Evolutionary conservation across 2,888 invertebrate species (phyloP), one percentile per base, ranked within the genome.

Genomic region (Drosophila robusta): DNA sequence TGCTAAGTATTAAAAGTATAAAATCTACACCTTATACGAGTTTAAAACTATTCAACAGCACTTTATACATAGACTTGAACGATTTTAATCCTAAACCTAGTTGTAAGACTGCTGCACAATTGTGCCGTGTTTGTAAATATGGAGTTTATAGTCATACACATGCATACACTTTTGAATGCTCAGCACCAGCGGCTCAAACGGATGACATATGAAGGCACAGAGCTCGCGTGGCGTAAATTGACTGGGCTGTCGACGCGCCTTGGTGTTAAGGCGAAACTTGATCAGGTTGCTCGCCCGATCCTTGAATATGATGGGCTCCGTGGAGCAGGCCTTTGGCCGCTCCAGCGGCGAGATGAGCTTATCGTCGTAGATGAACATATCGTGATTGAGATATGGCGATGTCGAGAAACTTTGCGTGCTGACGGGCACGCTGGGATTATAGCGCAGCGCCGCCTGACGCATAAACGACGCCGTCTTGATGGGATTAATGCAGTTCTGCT

Each of bases 291-390:
- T 97, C 83, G 96, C 95, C 4, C 97, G 94, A 8, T 96, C 96
- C 90, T 96, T 96, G 92, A 98, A 98, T 81, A 96, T 94, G 81
- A 99, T 98, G 0, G 98, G 98, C 2, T 81, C 80, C 92, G 97
- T 97, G 96, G 70, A 97, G 18, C 79, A 79, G 97, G 58, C 96
- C 96, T 92, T 98, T 0, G 99, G 99, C 61, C 98, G 93, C 92
- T 99, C 98, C 95, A 98, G 95, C 46, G 97, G 96, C 0, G 98
- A 98, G 0, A 99, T 97, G 95, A 97, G 97, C 92, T 98, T 98
- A 91, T 98, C 98, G 89, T 99, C 98, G 89, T 98, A 99, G 90
- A 96, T 97, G 91, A 98, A 99, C 24, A 98, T 93, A 1, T 96
- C 95, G 75, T 97, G 93, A 93, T 99, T 98, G 58, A 99, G 93